Percentiles rank a stretch among this genome's conserved stretches.
Conservation (phyloP, 2,888 invertebrate genomes). For the Buathra laborator region DNA sequence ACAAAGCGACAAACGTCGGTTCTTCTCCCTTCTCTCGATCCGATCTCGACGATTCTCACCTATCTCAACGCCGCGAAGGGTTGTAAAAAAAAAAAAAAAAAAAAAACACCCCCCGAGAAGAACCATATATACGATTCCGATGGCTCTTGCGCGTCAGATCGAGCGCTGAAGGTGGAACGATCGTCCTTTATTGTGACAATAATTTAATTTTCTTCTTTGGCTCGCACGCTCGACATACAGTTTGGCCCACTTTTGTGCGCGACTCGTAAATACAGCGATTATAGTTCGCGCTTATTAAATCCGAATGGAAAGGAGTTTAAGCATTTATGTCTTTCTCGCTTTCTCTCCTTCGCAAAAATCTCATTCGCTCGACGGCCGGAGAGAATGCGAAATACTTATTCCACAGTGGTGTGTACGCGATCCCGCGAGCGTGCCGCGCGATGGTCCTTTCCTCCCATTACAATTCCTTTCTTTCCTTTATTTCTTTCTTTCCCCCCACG, state of each 20-base stretch:
- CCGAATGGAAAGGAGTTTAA: conserved; percentile 68
- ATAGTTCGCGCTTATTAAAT: conserved; percentile 83
- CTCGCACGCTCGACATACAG: conserved; percentile 64
- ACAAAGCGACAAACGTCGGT: conserved; percentile 8
- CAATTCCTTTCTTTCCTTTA: conserved; percentile 55
- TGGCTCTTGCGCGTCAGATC: conserved; percentile 24
- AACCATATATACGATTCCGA: not conserved
- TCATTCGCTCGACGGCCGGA: conserved; percentile 42
- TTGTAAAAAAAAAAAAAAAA: conserved; percentile 5
- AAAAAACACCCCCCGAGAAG: not conserved
- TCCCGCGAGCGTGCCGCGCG: conserved; percentile 42
- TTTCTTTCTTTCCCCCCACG: conserved; percentile 66
- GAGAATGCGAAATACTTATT: conserved; percentile 38
- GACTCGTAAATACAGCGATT: conserved; percentile 83
- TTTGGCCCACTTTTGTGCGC: conserved; percentile 38
- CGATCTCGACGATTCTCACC: not conserved
- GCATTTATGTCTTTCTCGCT: conserved; percentile 51
- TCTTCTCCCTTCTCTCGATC: not conserved
- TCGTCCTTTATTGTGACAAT: conserved; percentile 82
- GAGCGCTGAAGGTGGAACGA: not conserved
- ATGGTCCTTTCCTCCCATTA: conserved; percentile 62
- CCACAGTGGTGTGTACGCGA: conserved; percentile 33
- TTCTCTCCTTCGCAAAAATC: conserved; percentile 52
- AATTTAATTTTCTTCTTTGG: conserved; percentile 80
- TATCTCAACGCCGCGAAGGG: not conserved